These are phyloP conservation scores for Cisticola juncidis DNA, from an alignment of 2,113 vertebrate species.

Conservation along the genomic window DNA sequence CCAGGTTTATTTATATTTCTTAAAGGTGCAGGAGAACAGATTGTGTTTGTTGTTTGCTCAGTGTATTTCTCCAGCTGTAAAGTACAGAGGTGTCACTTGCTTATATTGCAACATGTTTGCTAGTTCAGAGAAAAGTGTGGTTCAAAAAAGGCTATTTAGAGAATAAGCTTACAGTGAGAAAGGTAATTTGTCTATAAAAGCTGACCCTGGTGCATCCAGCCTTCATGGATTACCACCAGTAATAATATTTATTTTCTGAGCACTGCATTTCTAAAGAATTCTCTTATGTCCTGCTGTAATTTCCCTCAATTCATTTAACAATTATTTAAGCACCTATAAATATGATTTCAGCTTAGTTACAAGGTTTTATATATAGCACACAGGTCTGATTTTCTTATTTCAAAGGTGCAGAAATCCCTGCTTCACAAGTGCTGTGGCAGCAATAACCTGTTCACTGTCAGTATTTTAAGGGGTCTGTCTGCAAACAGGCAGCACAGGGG, in stretches of 20 bases:
- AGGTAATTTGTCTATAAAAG: background rate
- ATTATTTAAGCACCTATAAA: background rate
- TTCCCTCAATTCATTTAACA: background rate
- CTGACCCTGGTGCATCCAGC: background rate
- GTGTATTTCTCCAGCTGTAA: background rate
- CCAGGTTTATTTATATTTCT: background rate
- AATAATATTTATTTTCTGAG: background rate
- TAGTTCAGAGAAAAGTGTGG: background rate
- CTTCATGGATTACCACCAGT: background rate
- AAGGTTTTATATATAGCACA: background rate
- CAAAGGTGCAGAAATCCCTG: background rate
- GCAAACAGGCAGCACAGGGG: background rate
- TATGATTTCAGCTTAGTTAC: background rate
- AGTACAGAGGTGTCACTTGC: background rate
- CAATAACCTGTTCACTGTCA: background rate
- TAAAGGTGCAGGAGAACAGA: background rate
- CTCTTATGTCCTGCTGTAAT: background rate
- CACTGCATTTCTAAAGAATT: background rate
- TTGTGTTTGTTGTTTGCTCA: background rate
- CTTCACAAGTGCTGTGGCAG: background rate
- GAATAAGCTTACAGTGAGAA: background rate
- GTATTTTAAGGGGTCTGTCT: background rate
- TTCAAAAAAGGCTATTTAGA: background rate
- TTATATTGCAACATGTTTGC: background rate
- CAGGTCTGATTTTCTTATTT: background rate